A percentile compares a stretch with the other conserved stretches of the same genome.
Conservation (phyloP, 2,113 vertebrate species). For the Asarcornis scutulata region DNA sequence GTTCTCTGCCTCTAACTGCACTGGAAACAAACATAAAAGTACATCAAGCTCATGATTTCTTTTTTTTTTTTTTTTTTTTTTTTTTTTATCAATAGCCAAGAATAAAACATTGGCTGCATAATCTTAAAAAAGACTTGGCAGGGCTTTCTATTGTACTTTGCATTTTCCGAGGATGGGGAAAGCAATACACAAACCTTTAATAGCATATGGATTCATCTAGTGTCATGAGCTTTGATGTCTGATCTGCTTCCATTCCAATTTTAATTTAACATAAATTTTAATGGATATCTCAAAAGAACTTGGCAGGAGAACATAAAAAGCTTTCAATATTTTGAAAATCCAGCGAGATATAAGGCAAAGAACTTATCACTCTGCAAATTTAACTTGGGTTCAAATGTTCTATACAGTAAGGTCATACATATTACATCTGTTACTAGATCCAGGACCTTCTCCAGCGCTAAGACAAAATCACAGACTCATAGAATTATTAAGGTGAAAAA, state of each 20-base stretch:
- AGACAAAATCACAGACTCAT: not conserved
- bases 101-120: not conserved
- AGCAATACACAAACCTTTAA: not conserved
- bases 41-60: not conserved
- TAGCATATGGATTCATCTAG: not conserved
- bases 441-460: not conserved
- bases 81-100: not conserved
- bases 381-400: not conserved
- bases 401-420: not conserved
- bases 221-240: not conserved
- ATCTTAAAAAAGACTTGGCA: not conserved
- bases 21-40: not conserved
- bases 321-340: not conserved
- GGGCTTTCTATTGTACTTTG: not conserved
- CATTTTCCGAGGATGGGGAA: not conserved
- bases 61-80: not conserved
- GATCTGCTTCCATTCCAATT: not conserved
- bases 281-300: not conserved
- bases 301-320: not conserved
- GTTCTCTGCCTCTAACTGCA: not conserved
- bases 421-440: not conserved
- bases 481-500: no score
- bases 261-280: constrained; percentile 17
- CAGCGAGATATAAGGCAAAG: not conserved
- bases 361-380: not conserved